These are phyloP conservation scores for Mnemiopsis leidyi DNA, from an alignment of 37 sponge, comb jelly and placozoan genomes.

Conservation along the genomic window DNA sequence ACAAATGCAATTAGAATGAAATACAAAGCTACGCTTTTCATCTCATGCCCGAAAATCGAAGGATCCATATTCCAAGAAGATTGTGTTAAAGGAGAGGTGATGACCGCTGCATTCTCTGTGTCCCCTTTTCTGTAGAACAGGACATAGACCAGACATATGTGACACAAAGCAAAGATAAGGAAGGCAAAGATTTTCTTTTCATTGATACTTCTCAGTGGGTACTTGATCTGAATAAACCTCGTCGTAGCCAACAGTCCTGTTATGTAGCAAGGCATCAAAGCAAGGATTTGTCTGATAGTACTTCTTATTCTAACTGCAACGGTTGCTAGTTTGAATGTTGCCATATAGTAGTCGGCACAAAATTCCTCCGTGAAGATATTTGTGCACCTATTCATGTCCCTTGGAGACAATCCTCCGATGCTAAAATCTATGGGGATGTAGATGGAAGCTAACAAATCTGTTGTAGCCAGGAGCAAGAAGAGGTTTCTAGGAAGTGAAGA, in stretches of 20 bases:
- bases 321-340: neutral
- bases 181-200: neutral
- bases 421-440: neutral
- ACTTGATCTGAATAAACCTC: neutral
- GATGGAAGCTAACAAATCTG: neutral
- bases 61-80: neutral
- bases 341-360: neutral
- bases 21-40: neutral
- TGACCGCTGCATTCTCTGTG: neutral
- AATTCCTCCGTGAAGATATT: neutral
- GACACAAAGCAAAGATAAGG: neutral
- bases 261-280: neutral
- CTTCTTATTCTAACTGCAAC: neutral
- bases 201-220: neutral
- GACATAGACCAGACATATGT: neutral
- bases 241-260: neutral
- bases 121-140: neutral
- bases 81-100: neutral
- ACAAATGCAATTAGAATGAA: neutral
- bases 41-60: neutral
- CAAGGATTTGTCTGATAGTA: neutral
- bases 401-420: neutral
- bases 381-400: neutral
- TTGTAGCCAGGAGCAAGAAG: neutral
- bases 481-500: neutral